Evolutionary conservation across 2,888 invertebrate genomes (phyloP).

Genomic region (Orthosia incerta): DNA sequence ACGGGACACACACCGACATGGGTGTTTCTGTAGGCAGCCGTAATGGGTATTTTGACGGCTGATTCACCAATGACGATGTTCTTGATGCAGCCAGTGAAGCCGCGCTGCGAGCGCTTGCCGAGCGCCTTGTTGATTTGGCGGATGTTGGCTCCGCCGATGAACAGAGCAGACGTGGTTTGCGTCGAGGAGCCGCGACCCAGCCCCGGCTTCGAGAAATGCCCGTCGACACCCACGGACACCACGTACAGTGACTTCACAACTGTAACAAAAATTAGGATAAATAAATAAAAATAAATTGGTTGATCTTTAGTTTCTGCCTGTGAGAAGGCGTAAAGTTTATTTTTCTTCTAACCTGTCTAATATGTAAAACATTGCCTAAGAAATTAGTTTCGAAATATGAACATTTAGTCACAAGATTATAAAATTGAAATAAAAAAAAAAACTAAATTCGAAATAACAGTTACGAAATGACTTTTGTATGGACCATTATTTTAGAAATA

Average conservation of each 20-base stretch:
- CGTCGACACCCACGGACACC: conserved; percentile 96
- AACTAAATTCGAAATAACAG: too few relatives aligned
- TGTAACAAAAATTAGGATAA: conserved; percentile 71
- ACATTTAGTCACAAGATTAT: too few relatives aligned
- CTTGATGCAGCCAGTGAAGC: conserved; percentile 95
- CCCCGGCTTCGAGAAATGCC: conserved; percentile 93
- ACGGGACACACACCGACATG: conserved; percentile 95
- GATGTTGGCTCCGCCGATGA: conserved; percentile 97
- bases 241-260: conserved; percentile 97
- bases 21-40: conserved; percentile 93
- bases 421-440: too few relatives aligned
- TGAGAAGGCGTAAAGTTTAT: too few relatives aligned
- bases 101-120: conserved; percentile 93
- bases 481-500: too few relatives aligned
- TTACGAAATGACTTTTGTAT: too few relatives aligned
- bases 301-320: too few relatives aligned
- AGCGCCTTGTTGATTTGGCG: conserved; percentile 80
- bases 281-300: too few relatives aligned
- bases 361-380: too few relatives aligned
- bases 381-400: too few relatives aligned
- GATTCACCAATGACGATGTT: conserved; percentile 92
- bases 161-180: conserved; percentile 96
- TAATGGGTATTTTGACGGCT: conserved; percentile 77
- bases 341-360: too few relatives aligned
- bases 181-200: conserved; percentile 94